Percentiles rank a stretch among this genome's conserved stretches.
Evolutionary conservation across 1,140 invertebrate genomes (phyloP).

Genomic region (Penaeus chinensis): DNA sequence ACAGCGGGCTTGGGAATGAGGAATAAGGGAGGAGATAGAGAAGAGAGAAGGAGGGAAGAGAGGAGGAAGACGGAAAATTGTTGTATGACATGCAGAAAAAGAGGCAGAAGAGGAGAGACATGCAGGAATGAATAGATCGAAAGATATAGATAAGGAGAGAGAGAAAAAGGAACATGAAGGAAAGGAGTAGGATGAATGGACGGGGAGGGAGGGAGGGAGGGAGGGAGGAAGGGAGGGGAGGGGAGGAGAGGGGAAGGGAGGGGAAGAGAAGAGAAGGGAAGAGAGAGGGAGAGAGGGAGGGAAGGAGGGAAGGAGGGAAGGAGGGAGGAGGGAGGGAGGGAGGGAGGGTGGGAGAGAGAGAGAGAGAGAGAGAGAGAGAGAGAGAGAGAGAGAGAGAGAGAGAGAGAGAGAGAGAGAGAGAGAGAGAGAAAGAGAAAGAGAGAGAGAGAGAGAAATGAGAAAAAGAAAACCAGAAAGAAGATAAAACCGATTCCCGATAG

Average conservation of each 20-base stretch:
- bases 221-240: background rate
- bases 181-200: background rate
- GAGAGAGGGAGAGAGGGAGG: background rate
- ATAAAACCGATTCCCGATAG: too few relatives aligned
- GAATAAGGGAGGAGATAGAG: background rate
- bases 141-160: background rate
- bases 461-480: too few relatives aligned
- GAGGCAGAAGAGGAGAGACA: too few relatives aligned
- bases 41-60: background rate
- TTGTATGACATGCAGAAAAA: too few relatives aligned
- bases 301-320: background rate
- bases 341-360: background rate
- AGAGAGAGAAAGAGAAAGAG: background rate
- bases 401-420: slow-evolving; percentile 15
- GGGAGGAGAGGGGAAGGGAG: too few relatives aligned
- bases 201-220: background rate
- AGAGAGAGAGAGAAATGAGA: too few relatives aligned
- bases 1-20: too few relatives aligned
- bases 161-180: background rate
- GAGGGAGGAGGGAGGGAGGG: background rate
- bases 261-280: too few relatives aligned
- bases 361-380: background rate
- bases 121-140: too few relatives aligned
- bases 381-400: background rate
- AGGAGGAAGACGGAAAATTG: background rate